Base-by-base conservation (phyloP, 2,888 invertebrate species). In the Cabera pusaria region DNA sequence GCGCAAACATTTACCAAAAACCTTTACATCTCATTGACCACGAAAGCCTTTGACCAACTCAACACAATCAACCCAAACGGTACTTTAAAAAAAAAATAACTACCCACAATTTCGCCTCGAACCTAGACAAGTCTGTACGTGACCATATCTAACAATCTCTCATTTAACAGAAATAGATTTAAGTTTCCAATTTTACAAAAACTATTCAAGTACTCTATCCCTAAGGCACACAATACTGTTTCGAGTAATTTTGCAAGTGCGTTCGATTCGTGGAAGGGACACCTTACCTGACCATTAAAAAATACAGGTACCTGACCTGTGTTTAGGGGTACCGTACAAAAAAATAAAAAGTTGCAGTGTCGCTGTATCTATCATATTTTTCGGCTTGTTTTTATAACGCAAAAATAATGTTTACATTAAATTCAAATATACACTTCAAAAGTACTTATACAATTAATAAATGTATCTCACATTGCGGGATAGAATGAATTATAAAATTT, bases 241-340 rank as follows among this genome's bases (percentile, higher is more conserved):
- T 26, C 16, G 26, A 9, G 27, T 19, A 42, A 42, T 42, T 36
- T 42, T 35, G 41, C 41, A 42, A 42, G 41, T 42, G 31, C 35
- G 10, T 22, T 35, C 29, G 23, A 5, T 40, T 40, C 40, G 20
- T 3, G 14, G 35, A 35, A 42, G 26, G 35, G 41, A 23, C 41
- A 18, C 3, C 18, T 21, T 42, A 42, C 84, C 82, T 86, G 79
- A 61, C 61, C 64, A 56, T 51, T 59, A 63, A 59, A 52, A 64
- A 72, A 70, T 55, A 52, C 47, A 56, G 44, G 70, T 77, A 73
- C 70, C 69, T 70, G 75, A 75, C 74, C 80, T 74, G 67, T 55
- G 37, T 8, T 14, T 12, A 10, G 29, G 34, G 24, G 40, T 34
- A 23, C 27, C 43, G 49, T 65, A 67, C 64, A 62, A 64, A 63